phyloP scores from a whole-genome alignment of 2,888 invertebrate genomes.

The Heteromyza rotundicornis region DNA sequence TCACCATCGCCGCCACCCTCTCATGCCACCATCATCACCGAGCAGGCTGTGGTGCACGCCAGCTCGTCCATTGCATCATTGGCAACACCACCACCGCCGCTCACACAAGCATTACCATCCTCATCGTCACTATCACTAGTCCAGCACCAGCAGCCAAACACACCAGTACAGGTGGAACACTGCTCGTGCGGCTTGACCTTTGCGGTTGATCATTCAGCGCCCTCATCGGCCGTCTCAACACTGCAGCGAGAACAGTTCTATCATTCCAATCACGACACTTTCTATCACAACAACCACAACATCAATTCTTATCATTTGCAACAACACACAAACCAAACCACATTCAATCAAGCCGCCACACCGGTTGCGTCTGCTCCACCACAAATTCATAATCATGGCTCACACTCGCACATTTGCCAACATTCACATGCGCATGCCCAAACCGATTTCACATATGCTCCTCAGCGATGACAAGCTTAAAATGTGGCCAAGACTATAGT shows the following conservation, averaged over 20 bases:
- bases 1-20: conserved; percentile 46
- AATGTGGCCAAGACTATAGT: too few relatives aligned
- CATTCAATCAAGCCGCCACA: too few relatives aligned
- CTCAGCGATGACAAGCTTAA: conserved; percentile 36
- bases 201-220: conserved; percentile 37
- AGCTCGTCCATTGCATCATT: conserved; percentile 34
- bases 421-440: conserved; percentile 37
- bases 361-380: too few relatives aligned
- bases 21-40: conserved; percentile 48
- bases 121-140: not conserved
- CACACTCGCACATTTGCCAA: conserved; percentile 33
- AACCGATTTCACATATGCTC: conserved; percentile 44
- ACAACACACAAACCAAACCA: not conserved
- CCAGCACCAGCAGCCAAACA: too few relatives aligned
- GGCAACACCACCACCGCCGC: conserved; percentile 19
- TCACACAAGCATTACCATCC: too few relatives aligned
- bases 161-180: conserved; percentile 45
- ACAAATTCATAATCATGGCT: not conserved
- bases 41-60: conserved; percentile 52
- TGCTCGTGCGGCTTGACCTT: conserved; percentile 54
- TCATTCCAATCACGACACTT: not conserved
- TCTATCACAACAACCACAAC: conserved; percentile 4
- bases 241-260: conserved; percentile 22
- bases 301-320: conserved; percentile 7
- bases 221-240: conserved; percentile 25